Base-by-base conservation (phyloP, 2,113 vertebrate genomes). In the Festucalex cinctus region DNA sequence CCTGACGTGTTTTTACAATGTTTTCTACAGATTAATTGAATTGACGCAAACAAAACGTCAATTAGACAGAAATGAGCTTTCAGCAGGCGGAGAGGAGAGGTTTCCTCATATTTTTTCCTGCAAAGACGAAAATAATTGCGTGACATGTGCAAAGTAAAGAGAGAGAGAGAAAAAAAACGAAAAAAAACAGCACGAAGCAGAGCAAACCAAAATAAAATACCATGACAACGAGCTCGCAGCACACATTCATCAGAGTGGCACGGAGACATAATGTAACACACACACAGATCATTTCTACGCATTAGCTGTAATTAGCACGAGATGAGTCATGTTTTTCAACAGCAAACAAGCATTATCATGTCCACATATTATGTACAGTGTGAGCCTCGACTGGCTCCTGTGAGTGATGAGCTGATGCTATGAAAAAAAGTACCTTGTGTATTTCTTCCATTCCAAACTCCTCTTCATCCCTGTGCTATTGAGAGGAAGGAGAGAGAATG, bases 361-460 rank as follows among this genome's bases (percentile, higher is more conserved):
- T 37, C 28, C 56, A 35, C 53, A 43, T 5, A 60, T 39, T 19
- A 28, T 14, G 1, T 39, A 60, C 51, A 70, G 37, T 66, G 49
- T 37, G 57, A 28, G 68, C 64, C 60, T 76, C 74, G 56, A 71
- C 37, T 75, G 73, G 71, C 60, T 44, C 51, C 22, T 37, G 24
- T 6, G 73, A 60, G 61, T 48, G 76, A 73, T 71, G 67, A 75
- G 61, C 73, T 67, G 82, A 68, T 51, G 67, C 78, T 80, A 75
- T 71, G 82, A 84, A 76, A 68, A 68, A 75, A 69, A 68, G 84
- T 91, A 91, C 89, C 90, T 91, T 92, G 70, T 91, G 89, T 74
- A 91, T 88, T 85, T 90, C 90, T 86, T 90, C 86, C 90, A 91
- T 91, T 87, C 89, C 90, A 88, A 87, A 90, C 74, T 89, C 90